Evolutionary conservation across 2,888 invertebrate species (phyloP), one percentile per base, ranked within the genome.

Genomic region (Trichogramma dendrolimi): DNA sequence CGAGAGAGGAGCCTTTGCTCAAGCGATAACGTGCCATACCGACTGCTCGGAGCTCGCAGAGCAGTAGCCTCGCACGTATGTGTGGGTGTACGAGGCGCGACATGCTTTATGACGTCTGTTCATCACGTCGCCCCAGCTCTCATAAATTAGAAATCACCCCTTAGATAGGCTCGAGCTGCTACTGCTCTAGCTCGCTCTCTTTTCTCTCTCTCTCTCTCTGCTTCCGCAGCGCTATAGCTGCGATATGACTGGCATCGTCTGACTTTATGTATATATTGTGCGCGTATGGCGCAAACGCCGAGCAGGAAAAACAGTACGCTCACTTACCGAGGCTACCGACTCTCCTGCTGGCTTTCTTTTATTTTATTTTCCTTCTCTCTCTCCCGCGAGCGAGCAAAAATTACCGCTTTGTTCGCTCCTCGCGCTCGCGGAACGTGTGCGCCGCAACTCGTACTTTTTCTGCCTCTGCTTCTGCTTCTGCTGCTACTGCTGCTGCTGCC

Each of bases 51-150:
- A 27, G 27, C 27, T 27, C 27, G 27, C 27, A 27, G 27, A 27
- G 27, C 27, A 27, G 27, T 27, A 2, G 27, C 2, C 27, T 27
- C 27, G 27, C 27, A 27, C 27, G 27, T 27, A 27, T 73, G 54
- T 43, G 58, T 49, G 72, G 73, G 74, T 72, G 74, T 73, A 73
- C 73, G 74, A 72, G 73, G 73, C 72, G 76, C 75, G 77, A 76
- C 78, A 77, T 80, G 79, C 77, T 79, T 80, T 80, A 79, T 80
- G 80, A 80, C 80, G 79, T 79, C 79, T 79, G 80, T 80, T 80
- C 80, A 79, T 79, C 80, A 79, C 80, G 76, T 78, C 76, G 73
- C 78, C 77, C 78, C 75, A 75, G 74, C 71, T 48, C 75, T 79
- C 79, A 79, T 80, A 80, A 80, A 79, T 80, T 80, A 79, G 76